Conservation (phyloP, 2,113 vertebrate species). For the Sorex araneus region DNA sequence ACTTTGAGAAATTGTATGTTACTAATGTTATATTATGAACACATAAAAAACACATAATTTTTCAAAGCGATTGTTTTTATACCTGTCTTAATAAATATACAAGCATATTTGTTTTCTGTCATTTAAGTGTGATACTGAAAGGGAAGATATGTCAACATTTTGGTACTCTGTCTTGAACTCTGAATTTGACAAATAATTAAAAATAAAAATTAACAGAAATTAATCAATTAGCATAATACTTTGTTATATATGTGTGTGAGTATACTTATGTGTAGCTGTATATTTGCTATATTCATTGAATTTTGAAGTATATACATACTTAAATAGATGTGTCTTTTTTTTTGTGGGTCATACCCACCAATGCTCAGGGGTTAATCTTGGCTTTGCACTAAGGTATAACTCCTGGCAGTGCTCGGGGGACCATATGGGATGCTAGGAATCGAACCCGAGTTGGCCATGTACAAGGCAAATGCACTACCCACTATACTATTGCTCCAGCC, state of each 20-base stretch:
- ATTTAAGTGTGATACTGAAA: not conserved
- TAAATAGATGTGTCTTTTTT: too few relatives aligned
- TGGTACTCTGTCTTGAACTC: not conserved
- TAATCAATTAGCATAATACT: not conserved
- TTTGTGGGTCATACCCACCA: too few relatives aligned
- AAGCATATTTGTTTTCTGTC: not conserved
- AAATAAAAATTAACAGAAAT: not conserved
- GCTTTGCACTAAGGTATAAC: too few relatives aligned
- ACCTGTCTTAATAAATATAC: not conserved
- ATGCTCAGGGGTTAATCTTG: too few relatives aligned
- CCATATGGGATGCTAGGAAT: too few relatives aligned
- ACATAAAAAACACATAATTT: not conserved
- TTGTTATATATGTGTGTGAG: not conserved
- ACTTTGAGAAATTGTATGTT: not conserved
- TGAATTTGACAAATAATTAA: not conserved
- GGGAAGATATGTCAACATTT: not conserved
- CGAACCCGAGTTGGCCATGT: too few relatives aligned
- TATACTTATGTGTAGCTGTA: not conserved
- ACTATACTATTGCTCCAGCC: too few relatives aligned
- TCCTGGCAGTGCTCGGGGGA: too few relatives aligned
- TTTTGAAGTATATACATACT: too few relatives aligned
- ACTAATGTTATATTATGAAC: not conserved
- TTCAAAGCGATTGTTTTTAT: constrained; percentile 1
- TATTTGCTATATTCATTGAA: not conserved
- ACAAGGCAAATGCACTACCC: too few relatives aligned